Evolutionary conservation across 2,113 vertebrate species (phyloP).

Genomic region (Urocolius indicus): DNA sequence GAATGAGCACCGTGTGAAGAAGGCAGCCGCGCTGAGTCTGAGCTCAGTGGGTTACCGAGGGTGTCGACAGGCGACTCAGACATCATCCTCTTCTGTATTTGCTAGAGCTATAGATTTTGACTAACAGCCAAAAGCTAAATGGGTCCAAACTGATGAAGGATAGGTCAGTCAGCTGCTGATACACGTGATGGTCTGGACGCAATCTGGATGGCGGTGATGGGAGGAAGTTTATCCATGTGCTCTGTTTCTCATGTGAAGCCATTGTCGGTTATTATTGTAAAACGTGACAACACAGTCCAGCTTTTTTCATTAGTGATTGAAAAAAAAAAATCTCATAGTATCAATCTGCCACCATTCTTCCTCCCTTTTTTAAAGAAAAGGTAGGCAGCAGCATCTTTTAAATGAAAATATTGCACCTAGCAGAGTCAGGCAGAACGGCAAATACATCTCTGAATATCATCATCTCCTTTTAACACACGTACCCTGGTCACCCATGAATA

Average conservation of each 20-base stretch:
- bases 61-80: not conserved
- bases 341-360: not conserved
- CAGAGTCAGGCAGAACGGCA: not conserved
- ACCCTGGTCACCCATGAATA: not conserved
- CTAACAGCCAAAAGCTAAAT: conserved; percentile 20
- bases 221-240: not conserved
- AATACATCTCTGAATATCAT: not conserved
- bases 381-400: not conserved
- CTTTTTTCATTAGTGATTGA: not conserved
- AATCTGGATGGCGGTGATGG: not conserved
- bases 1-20: not conserved
- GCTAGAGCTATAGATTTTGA: conserved; percentile 20
- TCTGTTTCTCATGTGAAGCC: not conserved
- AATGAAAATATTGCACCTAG: not conserved
- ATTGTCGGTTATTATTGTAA: not conserved
- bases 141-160: not conserved
- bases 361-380: not conserved
- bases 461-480: not conserved
- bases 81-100: not conserved
- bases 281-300: not conserved
- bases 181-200: not conserved
- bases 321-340: not conserved
- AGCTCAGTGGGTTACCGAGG: not conserved
- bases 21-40: not conserved
- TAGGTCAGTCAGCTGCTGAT: not conserved